These are phyloP conservation scores for Tretioscincus oriximinensis DNA, from an alignment of 2,113 vertebrate genomes.

Conservation along the genomic window DNA sequence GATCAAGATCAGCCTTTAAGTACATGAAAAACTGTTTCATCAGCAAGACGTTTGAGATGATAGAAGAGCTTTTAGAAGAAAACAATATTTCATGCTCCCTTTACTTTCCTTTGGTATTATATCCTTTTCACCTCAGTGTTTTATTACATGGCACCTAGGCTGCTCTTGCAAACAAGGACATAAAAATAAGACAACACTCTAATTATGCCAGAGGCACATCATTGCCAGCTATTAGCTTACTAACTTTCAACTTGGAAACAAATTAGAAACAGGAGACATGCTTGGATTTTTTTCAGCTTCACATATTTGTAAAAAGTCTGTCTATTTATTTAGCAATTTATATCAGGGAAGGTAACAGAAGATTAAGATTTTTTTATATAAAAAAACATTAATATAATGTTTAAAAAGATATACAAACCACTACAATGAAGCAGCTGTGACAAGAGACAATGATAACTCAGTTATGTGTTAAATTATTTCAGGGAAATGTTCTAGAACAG, in stretches of 20 bases:
- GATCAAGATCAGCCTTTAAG: neutral
- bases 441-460: neutral
- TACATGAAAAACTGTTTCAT: neutral
- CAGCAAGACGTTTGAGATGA: neutral
- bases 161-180: constrained; percentile 38
- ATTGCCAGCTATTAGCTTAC: constrained; percentile 36
- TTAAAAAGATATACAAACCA: neutral
- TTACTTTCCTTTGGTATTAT: constrained; percentile 33
- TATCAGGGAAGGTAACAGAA: too few relatives aligned
- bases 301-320: constrained; percentile 32
- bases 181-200: constrained; percentile 44
- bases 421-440: neutral
- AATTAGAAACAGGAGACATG: constrained; percentile 7
- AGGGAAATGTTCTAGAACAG: neutral
- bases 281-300: constrained; percentile 3
- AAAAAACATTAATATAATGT: too few relatives aligned
- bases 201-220: constrained; percentile 38
- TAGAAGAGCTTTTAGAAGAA: constrained; percentile 9
- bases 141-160: neutral
- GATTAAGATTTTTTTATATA: too few relatives aligned
- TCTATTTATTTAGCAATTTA: too few relatives aligned
- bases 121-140: constrained; percentile 14
- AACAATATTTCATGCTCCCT: neutral
- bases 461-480: neutral
- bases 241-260: constrained; percentile 34